These are phyloP conservation scores for Maconellicoccus hirsutus DNA, from an alignment of 1,140 invertebrate species.

Conservation along the genomic window DNA sequence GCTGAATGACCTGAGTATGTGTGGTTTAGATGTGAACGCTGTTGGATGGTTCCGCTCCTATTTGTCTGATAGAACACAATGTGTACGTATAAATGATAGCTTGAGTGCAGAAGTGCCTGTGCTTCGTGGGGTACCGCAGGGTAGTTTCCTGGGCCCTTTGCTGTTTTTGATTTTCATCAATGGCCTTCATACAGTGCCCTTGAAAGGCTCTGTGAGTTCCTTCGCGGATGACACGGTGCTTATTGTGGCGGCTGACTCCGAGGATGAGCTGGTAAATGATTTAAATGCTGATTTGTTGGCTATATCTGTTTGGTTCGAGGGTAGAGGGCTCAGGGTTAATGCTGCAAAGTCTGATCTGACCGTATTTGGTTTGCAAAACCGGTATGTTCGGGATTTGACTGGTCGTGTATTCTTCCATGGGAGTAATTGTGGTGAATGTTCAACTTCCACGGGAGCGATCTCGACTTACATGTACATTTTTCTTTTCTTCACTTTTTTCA, in stretches of 20 bases:
- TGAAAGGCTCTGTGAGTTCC: neutral
- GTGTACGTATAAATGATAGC: neutral
- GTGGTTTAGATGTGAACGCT: neutral
- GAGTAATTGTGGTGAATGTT: too few relatives aligned
- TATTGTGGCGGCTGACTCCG: neutral
- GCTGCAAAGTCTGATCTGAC: too few relatives aligned
- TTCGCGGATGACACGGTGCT: neutral
- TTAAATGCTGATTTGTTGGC: neutral
- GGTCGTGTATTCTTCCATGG: too few relatives aligned
- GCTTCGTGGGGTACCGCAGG: neutral
- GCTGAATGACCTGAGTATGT: conserved; percentile 25
- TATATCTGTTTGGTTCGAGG: too few relatives aligned
- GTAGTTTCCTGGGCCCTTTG: neutral
- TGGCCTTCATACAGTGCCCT: neutral
- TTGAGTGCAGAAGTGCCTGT: neutral
- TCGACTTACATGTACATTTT: too few relatives aligned
- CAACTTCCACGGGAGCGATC: too few relatives aligned
- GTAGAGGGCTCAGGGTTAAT: too few relatives aligned
- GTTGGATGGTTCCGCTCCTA: conserved; percentile 8
- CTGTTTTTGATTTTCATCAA: conserved; percentile 12
- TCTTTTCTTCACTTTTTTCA: too few relatives aligned
- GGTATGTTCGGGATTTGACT: too few relatives aligned
- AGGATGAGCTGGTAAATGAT: neutral
- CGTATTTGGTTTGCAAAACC: too few relatives aligned
- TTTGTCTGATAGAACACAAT: neutral